phyloP scores from a whole-genome alignment of 2,797 vertebrate species.

The Danio albolineatus region DNA sequence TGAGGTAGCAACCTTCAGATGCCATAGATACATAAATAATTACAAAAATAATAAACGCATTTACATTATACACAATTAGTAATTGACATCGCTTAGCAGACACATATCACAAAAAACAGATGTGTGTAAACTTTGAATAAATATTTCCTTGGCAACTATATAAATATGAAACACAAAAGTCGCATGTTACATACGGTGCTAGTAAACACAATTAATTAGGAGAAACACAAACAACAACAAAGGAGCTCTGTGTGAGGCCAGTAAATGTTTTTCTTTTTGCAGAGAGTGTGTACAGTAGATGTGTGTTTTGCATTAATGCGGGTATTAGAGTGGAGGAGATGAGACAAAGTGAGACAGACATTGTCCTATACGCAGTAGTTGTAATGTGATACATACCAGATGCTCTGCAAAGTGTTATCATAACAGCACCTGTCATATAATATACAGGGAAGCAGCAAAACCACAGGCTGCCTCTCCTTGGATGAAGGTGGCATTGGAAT shows the following conservation, averaged over 20 bases:
- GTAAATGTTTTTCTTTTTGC: background rate
- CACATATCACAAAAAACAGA: too few relatives aligned
- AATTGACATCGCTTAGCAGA: too few relatives aligned
- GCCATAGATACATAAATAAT: too few relatives aligned
- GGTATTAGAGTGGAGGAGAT: conserved; percentile 18
- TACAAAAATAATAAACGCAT: too few relatives aligned
- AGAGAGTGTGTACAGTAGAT: background rate
- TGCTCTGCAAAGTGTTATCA: conserved; percentile 26
- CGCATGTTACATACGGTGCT: background rate
- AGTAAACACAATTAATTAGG: background rate
- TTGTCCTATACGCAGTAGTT: conserved; percentile 1
- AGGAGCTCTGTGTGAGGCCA: background rate
- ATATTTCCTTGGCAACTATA: too few relatives aligned
- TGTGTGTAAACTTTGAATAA: too few relatives aligned
- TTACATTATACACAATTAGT: too few relatives aligned
- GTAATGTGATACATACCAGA: conserved; percentile 38
- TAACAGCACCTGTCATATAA: conserved; percentile 37
- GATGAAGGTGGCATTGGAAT: conserved; percentile 41
- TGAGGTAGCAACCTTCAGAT: too few relatives aligned
- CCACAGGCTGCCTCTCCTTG: background rate
- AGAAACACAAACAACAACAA: conserved; percentile 11
- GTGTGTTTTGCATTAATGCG: background rate
- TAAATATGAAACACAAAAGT: background rate
- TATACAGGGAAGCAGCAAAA: background rate
- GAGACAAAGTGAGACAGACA: conserved; percentile 13